Percentiles rank a stretch among this genome's conserved stretches.
Evolutionary conservation across 2,888 invertebrate genomes (phyloP).

Genomic region (Athalia cordata): DNA sequence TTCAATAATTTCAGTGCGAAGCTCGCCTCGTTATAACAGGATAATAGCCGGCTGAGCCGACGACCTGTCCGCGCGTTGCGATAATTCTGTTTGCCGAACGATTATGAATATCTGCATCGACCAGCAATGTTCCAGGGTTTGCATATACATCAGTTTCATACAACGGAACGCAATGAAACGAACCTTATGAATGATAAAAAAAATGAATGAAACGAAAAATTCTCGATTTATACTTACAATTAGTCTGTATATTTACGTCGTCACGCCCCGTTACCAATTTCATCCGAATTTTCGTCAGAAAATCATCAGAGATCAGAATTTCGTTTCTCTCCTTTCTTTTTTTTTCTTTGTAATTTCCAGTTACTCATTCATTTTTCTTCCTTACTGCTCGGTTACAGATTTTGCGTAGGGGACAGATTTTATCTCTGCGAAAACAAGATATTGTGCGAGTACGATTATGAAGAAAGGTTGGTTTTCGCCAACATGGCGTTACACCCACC

Average conservation of each 20-base stretch:
- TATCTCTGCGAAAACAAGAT: slow-evolving; percentile 98
- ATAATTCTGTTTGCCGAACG: slow-evolving; percentile 72
- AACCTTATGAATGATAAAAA: neutral
- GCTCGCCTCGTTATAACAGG: slow-evolving; percentile 33
- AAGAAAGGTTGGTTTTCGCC: slow-evolving; percentile 95
- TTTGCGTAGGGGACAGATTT: slow-evolving; percentile 98
- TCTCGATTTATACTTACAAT: neutral
- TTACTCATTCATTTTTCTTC: neutral
- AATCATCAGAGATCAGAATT: no score
- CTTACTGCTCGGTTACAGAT: slow-evolving; percentile 79
- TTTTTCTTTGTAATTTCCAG: neutral
- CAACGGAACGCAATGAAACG: slow-evolving; percentile 8
- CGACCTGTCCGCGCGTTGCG: slow-evolving; percentile 61
- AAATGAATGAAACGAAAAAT: neutral
- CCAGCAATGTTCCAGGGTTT: slow-evolving; percentile 47
- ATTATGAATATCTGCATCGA: slow-evolving; percentile 71
- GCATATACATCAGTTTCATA: neutral
- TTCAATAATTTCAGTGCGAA: slow-evolving; percentile 42
- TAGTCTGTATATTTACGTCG: neutral
- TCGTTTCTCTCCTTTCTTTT: neutral
- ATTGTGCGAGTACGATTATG: slow-evolving; percentile 98
- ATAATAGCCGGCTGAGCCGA: slow-evolving; percentile 54
- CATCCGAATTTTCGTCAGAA: neutral
- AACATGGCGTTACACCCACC: slow-evolving; percentile 95
- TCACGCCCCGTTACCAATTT: neutral